Conservation (phyloP, 2,113 vertebrate genomes). For the Spilogale gracilis region DNA sequence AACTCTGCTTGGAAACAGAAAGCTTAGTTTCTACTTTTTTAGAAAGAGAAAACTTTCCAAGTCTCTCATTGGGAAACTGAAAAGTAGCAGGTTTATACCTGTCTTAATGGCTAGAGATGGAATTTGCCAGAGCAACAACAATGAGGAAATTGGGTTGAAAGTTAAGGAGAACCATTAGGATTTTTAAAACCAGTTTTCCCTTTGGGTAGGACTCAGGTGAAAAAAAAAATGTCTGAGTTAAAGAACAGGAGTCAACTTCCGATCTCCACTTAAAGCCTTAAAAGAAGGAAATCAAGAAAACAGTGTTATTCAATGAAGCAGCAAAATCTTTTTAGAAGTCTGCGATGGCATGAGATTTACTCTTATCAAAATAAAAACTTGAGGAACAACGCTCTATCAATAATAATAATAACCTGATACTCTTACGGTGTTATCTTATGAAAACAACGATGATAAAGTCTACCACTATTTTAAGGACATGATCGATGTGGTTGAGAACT, state of each 20-base stretch:
- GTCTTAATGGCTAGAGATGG: background rate
- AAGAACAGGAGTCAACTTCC: constrained; percentile 8
- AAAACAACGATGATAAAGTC: constrained; percentile 28
- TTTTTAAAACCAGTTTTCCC: constrained; percentile 47
- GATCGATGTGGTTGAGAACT: constrained; percentile 59
- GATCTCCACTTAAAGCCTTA: constrained; percentile 11
- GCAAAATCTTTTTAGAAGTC: constrained; percentile 60
- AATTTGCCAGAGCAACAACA: background rate
- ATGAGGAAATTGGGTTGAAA: background rate
- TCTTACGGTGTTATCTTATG: constrained; percentile 57
- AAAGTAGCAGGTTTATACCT: constrained; percentile 48
- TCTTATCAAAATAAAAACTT: constrained; percentile 73
- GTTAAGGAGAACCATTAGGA: background rate
- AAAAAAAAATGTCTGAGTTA: constrained; percentile 6
- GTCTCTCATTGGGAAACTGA: background rate
- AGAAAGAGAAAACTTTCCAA: constrained; percentile 34
- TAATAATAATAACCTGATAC: constrained; percentile 64
- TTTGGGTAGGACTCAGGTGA: background rate
- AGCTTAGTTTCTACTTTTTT: constrained; percentile 46
- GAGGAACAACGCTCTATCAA: constrained; percentile 52
- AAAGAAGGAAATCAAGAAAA: constrained; percentile 1
- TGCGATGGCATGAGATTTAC: constrained; percentile 11
- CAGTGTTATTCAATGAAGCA: constrained; percentile 36
- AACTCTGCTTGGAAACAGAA: background rate
- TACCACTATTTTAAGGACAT: constrained; percentile 68